Evolutionary conservation across 2,888 invertebrate species (phyloP).

Genomic region (Limnephilus lunatus): DNA sequence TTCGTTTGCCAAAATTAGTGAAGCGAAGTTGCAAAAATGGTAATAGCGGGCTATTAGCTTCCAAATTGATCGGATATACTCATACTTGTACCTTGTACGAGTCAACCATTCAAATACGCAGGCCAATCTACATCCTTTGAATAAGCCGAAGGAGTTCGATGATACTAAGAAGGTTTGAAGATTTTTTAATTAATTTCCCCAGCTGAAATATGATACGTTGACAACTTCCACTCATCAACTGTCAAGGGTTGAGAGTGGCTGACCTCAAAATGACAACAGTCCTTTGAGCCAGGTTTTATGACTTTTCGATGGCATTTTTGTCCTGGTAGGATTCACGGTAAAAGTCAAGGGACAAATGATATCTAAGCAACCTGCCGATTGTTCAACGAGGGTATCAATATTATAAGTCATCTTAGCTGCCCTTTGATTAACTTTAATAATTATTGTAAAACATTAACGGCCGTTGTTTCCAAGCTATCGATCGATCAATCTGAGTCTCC

Average conservation of each 20-base stretch:
- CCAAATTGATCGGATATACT: neutral
- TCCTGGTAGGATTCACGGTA: too few species aligned
- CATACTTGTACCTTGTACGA: neutral
- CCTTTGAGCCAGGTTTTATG: neutral
- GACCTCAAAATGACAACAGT: neutral
- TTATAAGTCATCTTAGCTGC: too few species aligned
- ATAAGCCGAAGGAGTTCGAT: neutral
- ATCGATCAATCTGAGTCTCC: too few species aligned
- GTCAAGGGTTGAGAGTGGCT: neutral
- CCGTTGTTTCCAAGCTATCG: too few species aligned
- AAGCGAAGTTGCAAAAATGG: neutral
- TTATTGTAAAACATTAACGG: too few species aligned
- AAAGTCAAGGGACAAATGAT: too few species aligned
- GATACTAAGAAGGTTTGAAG: neutral
- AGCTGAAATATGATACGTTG: too few species aligned
- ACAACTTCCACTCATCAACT: too few species aligned
- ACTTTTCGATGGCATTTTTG: neutral
- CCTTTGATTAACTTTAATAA: too few species aligned
- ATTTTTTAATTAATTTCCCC: too few species aligned
- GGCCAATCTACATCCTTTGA: neutral
- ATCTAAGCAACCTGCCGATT: too few species aligned
- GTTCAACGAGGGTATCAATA: neutral
- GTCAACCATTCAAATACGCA: neutral
- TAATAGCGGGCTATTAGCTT: neutral
- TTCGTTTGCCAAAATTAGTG: neutral